These are phyloP conservation scores for Podarcis siculus DNA, from an alignment of 2,797 vertebrate species.

Conservation along the genomic window DNA sequence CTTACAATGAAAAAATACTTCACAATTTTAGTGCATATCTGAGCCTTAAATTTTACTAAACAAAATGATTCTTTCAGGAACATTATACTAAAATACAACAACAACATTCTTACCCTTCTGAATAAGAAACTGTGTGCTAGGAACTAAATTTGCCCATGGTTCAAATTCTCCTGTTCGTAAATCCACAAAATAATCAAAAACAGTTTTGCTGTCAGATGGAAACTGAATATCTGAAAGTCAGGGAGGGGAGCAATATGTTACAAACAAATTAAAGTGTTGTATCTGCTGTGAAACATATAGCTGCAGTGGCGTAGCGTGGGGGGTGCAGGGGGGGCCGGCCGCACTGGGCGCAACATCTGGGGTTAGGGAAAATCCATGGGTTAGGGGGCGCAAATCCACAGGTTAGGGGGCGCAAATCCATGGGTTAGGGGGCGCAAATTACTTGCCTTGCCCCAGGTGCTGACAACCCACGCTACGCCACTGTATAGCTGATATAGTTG, in stretches of 20 bases:
- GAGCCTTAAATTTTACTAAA: neutral
- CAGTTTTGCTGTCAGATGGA: constrained; percentile 59
- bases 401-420: too few species aligned
- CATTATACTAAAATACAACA: neutral
- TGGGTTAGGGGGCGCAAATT: too few species aligned
- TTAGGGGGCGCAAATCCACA: too few species aligned
- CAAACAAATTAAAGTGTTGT: neutral
- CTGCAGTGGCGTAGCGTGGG: too few species aligned
- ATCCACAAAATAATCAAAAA: constrained; percentile 79
- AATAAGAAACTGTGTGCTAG: constrained; percentile 64
- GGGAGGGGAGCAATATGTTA: constrained; percentile 1
- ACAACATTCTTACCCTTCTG: constrained; percentile 68
- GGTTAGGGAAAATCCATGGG: too few species aligned
- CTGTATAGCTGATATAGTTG: neutral
- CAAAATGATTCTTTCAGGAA: neutral
- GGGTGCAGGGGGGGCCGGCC: too few species aligned
- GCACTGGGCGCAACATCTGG: too few species aligned
- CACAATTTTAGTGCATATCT: neutral
- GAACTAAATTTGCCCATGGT: constrained; percentile 74
- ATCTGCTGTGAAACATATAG: neutral
- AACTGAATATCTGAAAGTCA: constrained; percentile 60
- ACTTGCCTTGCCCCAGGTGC: too few species aligned
- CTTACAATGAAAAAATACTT: neutral
- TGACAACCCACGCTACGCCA: too few species aligned
- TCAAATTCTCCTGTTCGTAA: constrained; percentile 72